phyloP scores from a whole-genome alignment of 2,797 vertebrate species.

The Brotula barbata region DNA sequence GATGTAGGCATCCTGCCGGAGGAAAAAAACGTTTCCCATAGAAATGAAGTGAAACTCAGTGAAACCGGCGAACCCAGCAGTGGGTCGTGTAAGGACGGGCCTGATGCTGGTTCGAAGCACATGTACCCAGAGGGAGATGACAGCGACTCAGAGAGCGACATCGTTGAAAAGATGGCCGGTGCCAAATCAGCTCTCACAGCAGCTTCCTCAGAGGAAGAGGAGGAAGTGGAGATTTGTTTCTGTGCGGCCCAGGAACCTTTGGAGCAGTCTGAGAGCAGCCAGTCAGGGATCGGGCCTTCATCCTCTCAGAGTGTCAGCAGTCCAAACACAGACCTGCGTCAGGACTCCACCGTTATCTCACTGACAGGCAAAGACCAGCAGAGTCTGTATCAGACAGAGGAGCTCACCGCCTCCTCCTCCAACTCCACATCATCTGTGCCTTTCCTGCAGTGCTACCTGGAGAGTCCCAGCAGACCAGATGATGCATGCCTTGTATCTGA shows the following conservation, averaged over 20 bases:
- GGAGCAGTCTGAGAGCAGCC: conserved; percentile 15
- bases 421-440: conserved; percentile 30
- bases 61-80: conserved; percentile 74
- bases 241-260: conserved; percentile 16
- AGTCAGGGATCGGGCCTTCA: conserved; percentile 18
- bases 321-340: conserved; percentile 29
- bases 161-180: conserved; percentile 15
- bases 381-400: conserved; percentile 15
- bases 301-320: background rate
- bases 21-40: conserved; percentile 82
- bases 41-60: conserved; percentile 78
- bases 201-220: conserved; percentile 84
- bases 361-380: conserved; percentile 36
- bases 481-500: conserved; percentile 31
- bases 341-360: conserved; percentile 30
- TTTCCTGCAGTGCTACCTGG: conserved; percentile 19
- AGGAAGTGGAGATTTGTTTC: conserved; percentile 86
- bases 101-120: conserved; percentile 46
- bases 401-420: conserved; percentile 22
- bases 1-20: conserved; percentile 75
- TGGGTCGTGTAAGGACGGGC: conserved; percentile 39
- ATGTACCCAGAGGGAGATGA: conserved; percentile 84
- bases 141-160: conserved; percentile 82
- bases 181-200: conserved; percentile 29
- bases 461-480: conserved; percentile 17